Conservation (phyloP, 2,888 invertebrate species). For the Escarpia spicata region DNA sequence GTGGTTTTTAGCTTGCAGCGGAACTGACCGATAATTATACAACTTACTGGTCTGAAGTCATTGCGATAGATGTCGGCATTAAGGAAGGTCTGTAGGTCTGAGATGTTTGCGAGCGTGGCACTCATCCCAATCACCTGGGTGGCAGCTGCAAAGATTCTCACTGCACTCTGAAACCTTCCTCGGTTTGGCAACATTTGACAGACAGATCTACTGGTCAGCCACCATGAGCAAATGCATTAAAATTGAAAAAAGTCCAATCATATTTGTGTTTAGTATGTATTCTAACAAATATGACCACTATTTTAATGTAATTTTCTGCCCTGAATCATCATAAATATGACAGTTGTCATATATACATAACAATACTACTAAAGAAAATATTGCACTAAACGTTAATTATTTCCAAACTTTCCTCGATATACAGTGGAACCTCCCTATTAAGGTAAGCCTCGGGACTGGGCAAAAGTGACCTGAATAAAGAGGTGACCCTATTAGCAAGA, state of each 20-base stretch:
- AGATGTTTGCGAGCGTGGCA: constrained; percentile 92
- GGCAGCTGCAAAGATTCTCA: constrained; percentile 63
- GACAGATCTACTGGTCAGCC: background rate
- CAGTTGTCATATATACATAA: no score
- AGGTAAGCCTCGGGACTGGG: no score
- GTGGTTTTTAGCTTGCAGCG: no score
- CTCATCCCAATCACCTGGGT: constrained; percentile 96
- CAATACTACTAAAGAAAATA: no score
- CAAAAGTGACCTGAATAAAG: no score
- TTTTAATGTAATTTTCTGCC: no score
- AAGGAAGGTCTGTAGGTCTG: constrained; percentile 83
- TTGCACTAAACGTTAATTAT: no score
- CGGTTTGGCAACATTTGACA: background rate
- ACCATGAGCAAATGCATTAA: background rate
- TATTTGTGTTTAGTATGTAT: background rate
- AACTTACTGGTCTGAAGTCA: constrained; percentile 89
- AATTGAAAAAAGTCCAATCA: background rate
- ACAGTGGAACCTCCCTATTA: no score
- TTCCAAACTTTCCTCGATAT: no score
- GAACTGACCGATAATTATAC: background rate
- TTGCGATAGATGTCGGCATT: constrained; percentile 83
- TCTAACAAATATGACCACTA: no score
- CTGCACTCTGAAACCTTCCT: background rate
- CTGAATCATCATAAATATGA: no score
- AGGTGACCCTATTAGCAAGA: no score